Base-by-base conservation (phyloP, 2,797 vertebrate genomes). In the Neopelma chrysocephalum region DNA sequence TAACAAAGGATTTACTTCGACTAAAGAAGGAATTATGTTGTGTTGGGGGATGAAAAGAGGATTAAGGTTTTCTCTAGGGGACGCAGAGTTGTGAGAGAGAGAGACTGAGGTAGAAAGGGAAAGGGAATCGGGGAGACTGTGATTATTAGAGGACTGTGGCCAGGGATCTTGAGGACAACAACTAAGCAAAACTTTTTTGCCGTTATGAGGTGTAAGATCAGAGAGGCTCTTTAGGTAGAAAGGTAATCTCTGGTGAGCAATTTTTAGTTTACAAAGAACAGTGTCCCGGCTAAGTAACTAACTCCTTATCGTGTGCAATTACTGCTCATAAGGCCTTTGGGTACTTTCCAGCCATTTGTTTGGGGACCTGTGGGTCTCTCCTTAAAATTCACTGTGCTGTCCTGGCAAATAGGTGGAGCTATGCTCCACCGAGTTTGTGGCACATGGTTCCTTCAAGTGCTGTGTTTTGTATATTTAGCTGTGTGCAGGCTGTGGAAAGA, bases 331-430 rank as follows among this genome's bases (percentile, higher is more conserved):
- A 27, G 38, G 26, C 38, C 27, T 40, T 18, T 40, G 58, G 58
- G 36, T 29, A 29, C 18, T 29, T 61, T 29, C 58, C 57, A 60
- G 57, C 57, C 29, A 53, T 19, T 53, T 31, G 51, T 53, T 36
- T 60, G 25, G 34, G 25, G 11, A 60, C 36, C 26, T 20, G 12
- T 36, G 58, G 6, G 12, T 20, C 26, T 34, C 22, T 19, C 25
- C 36, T 61, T 36, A 61, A 40, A 40, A 60, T 60, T 60, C 58
- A 38, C 36, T 61, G 15, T 48, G 81, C 53, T 20, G 36, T 71
- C 56, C 78, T 80, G 68, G 88, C 91, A 89, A 90, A 96, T 88
- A 95, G 93, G 93, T 95, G 93, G 95, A 94, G 90, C 96, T 90
- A 20, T 87, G 36, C 85, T 81, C 85, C 81, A 34, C 14, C 1